Evolutionary conservation across 1,140 invertebrate genomes (phyloP).

Genomic region (Campoletis sonorensis): DNA sequence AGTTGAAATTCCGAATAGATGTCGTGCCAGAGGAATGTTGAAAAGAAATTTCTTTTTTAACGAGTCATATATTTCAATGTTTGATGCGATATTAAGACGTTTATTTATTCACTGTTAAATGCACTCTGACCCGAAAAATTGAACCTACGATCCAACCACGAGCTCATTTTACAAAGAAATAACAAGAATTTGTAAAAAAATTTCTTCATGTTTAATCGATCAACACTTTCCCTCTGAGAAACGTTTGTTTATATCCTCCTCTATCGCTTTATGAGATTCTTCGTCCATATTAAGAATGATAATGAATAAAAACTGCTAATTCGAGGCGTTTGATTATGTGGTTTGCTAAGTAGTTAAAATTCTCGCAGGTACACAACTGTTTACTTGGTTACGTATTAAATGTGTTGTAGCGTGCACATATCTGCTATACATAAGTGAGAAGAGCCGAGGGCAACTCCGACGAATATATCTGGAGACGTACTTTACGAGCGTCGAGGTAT

Average conservation of each 20-base stretch:
- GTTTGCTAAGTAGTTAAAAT: slow-evolving; percentile 9
- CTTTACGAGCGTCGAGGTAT: slow-evolving; percentile 12
- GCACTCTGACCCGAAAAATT: not conserved
- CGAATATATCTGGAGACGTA: slow-evolving; percentile 6
- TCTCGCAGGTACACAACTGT: slow-evolving; percentile 6
- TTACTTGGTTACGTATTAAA: slow-evolving; percentile 16
- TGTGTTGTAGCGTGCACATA: not conserved
- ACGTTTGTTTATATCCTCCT: not conserved
- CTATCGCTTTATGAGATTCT: slow-evolving; percentile 10
- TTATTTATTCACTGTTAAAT: not conserved
- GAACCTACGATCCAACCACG: not conserved
- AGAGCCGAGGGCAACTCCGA: slow-evolving; percentile 4
- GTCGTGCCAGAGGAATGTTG: no score
- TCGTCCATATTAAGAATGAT: not conserved
- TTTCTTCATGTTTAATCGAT: not conserved
- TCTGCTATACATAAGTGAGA: slow-evolving; percentile 15
- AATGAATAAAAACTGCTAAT: slow-evolving; percentile 18
- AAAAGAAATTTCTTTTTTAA: no score
- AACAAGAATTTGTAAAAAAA: not conserved
- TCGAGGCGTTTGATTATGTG: not conserved
- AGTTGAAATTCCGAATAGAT: no score
- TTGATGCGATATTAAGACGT: not conserved
- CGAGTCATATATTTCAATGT: not conserved
- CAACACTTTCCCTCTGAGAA: not conserved
- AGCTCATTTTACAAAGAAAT: not conserved